Percentiles rank a stretch among this genome's conserved stretches.
Evolutionary conservation across 1,140 invertebrate genomes (phyloP).

Genomic region (Vanessa atalanta): DNA sequence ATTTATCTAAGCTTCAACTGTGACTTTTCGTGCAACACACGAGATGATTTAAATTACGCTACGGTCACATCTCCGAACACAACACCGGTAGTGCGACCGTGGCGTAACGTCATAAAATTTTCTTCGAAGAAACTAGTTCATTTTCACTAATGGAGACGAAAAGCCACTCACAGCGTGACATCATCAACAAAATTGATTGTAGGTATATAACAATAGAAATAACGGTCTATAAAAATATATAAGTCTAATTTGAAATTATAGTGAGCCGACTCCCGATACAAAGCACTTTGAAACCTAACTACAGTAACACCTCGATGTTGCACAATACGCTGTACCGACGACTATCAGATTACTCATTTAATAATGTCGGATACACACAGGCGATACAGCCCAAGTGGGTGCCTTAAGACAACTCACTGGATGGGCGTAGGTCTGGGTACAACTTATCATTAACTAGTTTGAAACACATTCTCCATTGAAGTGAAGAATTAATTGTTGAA

Average conservation of each 20-base stretch:
- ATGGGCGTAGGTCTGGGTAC: too few relatives aligned
- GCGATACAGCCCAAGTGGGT: too few relatives aligned
- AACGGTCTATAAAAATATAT: conserved; percentile 79
- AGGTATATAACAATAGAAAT: conserved; percentile 59
- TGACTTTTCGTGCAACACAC: conserved; percentile 17
- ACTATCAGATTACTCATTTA: too few relatives aligned
- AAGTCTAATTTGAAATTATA: conserved; percentile 76
- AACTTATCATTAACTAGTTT: too few relatives aligned
- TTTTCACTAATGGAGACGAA: background rate
- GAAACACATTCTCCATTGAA: too few relatives aligned
- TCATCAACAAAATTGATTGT: conserved; percentile 57
- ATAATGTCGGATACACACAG: too few relatives aligned
- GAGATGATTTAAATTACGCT: background rate
- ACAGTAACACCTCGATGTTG: background rate
- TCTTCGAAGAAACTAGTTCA: too few relatives aligned
- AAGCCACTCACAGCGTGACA: conserved; percentile 30
- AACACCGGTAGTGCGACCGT: background rate
- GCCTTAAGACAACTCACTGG: too few relatives aligned
- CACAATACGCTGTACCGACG: background rate
- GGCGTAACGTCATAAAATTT: background rate
- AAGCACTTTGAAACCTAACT: conserved; percentile 2
- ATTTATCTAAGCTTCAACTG: conserved; percentile 22
- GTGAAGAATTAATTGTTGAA: too few relatives aligned
- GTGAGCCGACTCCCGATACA: conserved; percentile 48
- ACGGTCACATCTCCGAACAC: background rate